Conservation (phyloP, 2,888 invertebrate genomes). For the Rotaria sp. region DNA sequence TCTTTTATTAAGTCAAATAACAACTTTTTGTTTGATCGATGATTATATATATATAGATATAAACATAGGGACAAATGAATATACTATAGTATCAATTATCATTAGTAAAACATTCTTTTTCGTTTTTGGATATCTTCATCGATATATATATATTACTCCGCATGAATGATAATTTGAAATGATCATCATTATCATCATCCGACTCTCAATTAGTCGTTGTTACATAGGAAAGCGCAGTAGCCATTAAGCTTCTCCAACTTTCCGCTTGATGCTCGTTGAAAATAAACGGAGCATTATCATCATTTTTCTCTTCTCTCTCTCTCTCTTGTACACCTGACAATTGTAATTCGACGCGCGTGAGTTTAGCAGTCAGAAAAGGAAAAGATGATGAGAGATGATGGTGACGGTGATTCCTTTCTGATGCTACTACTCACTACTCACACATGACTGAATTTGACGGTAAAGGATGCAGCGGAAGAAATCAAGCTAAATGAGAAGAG, state of each 20-base stretch:
- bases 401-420: constrained; percentile 4
- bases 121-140: not conserved
- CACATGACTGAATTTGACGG: constrained; percentile 22
- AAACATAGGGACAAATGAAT: not conserved
- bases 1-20: not conserved
- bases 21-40: not conserved
- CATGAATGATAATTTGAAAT: constrained; percentile 24
- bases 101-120: constrained; percentile 8
- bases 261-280: constrained; percentile 22
- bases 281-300: constrained; percentile 24
- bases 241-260: constrained; percentile 7
- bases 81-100: not conserved
- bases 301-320: not conserved
- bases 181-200: constrained; percentile 24
- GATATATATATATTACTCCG: not conserved
- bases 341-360: constrained; percentile 22
- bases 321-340: constrained; percentile 17
- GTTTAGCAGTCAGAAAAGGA: not conserved
- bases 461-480: constrained; percentile 17
- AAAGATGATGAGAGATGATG: constrained; percentile 15
- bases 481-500: constrained; percentile 19
- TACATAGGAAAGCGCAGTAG: not conserved
- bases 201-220: constrained; percentile 22
- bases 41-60: not conserved
- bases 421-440: not conserved